Evolutionary conservation across 2,113 vertebrate species (phyloP), one percentile per base, ranked within the genome.

Genomic region (Pimephales promelas): DNA sequence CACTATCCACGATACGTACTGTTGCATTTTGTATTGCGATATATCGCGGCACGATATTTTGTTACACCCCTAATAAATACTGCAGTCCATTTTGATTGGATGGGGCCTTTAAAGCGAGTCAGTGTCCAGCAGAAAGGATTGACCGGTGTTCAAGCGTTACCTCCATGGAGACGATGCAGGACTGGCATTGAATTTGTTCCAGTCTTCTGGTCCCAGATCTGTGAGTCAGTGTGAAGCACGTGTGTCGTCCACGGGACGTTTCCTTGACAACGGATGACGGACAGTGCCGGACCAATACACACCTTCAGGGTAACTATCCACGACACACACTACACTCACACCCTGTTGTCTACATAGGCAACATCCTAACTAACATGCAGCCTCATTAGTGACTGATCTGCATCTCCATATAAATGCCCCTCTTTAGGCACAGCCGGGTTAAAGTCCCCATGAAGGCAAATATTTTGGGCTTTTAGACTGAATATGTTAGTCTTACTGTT

Each of bases 231-330:
- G 10, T 31, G 24, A 56, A 56, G 28, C 49, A 34, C n/a, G 49
- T 56, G 73, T 22, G 49, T 18, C 28, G 3, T 74, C 71, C 45
- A 75, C 16, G 47, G 72, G 72, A 54, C 47, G 52, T 77, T 77
- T 57, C 52, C 74, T 5, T 77, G 74, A 40, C 74, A 57, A 77
- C 74, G 0, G 74, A 77, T 57, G 74, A 40, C 22, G 28, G 74
- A 13, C 52, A 57, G 49, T 16, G 16, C 52, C 16, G 74, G 74
- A 76, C 74, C 31, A 56, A n/a, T 31, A 26, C 49, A 56, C 70
- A 22, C 3, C 73, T 49, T 49, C 40, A 71, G 64, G 56, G 56
- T 31, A 14, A 31, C 26, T 8, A 10, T 4, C n/a, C n/a, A 26
- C 13, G 11, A 26, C 18, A 54, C 18, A 54, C 52, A 54, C 52